These are phyloP conservation scores for Etheostoma cragini DNA, from an alignment of 2,113 vertebrate species.

Conservation along the genomic window DNA sequence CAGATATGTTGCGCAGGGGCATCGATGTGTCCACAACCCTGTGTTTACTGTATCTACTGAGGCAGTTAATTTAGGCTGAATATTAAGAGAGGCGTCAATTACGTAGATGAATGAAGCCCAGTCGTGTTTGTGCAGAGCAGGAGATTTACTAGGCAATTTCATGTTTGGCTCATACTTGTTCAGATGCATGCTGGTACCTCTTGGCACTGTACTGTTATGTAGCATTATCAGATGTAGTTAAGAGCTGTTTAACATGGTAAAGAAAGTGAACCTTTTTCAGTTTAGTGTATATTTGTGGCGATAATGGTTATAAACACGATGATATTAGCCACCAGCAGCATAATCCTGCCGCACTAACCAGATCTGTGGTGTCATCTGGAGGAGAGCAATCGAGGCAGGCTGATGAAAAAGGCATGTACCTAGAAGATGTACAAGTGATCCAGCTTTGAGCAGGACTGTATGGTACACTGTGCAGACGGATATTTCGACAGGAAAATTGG, in stretches of 20 bases:
- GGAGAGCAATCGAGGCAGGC: constrained; percentile 4
- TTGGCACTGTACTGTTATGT: constrained; percentile 9
- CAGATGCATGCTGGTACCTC: constrained; percentile 21
- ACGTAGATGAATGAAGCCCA: constrained; percentile 32
- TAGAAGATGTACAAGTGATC: constrained; percentile 4
- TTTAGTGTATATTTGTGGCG: background rate
- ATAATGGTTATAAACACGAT: constrained; percentile 21
- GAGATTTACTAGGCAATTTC: constrained; percentile 26
- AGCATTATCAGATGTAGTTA: constrained; percentile 3
- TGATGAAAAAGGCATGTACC: constrained; percentile 15
- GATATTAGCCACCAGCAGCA: constrained; percentile 6
- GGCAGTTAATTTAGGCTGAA: constrained; percentile 37
- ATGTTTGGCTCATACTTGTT: constrained; percentile 33
- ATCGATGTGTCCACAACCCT: constrained; percentile 16
- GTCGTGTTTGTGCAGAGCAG: constrained; percentile 22
- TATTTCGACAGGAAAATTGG: constrained; percentile 61
- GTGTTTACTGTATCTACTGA: constrained; percentile 36
- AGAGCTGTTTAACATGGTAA: background rate
- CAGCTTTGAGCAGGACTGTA: constrained; percentile 14
- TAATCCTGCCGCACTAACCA: constrained; percentile 21
- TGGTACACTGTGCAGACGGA: constrained; percentile 16
- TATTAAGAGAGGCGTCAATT: constrained; percentile 20
- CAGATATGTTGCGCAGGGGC: constrained; percentile 5
- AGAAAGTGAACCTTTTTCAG: background rate
- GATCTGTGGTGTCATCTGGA: constrained; percentile 32